Percentiles rank a stretch among this genome's conserved stretches.
phyloP scores from a whole-genome alignment of 2,888 invertebrate genomes.

The Pseudococcus viburni region DNA sequence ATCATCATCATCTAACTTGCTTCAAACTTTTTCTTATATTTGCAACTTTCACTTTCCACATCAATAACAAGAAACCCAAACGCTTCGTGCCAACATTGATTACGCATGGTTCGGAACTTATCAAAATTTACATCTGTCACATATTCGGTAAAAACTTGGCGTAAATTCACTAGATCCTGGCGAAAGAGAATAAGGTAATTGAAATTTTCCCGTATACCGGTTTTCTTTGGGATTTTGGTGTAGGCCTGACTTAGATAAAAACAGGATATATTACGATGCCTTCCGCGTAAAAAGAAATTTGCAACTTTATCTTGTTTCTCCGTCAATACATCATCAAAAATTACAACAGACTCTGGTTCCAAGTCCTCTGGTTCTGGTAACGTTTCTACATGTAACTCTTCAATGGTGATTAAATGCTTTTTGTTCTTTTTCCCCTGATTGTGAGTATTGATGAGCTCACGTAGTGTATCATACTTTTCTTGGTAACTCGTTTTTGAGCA shows the following conservation, averaged over 20 bases:
- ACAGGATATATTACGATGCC: conserved; percentile 70
- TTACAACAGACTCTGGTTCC: conserved; percentile 70
- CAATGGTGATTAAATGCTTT: conserved; percentile 67
- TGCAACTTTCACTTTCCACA: conserved; percentile 55
- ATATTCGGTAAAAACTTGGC: conserved; percentile 69
- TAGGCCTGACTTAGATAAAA: conserved; percentile 71
- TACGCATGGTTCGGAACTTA: conserved; percentile 70
- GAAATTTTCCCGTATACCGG: conserved; percentile 70
- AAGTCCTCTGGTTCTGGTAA: conserved; percentile 69
- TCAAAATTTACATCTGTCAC: conserved; percentile 62
- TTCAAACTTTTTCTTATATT: not conserved
- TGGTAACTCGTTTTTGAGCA: conserved; percentile 70
- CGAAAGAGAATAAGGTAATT: conserved; percentile 71
- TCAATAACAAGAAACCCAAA: conserved; percentile 63
- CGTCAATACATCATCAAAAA: conserved; percentile 71
- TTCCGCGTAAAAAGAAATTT: conserved; percentile 70
- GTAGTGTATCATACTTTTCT: too few relatives aligned
- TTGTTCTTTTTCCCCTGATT: conserved; percentile 56
- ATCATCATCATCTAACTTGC: not conserved
- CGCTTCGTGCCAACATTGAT: conserved; percentile 69
- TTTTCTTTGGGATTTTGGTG: conserved; percentile 70
- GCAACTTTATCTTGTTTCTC: conserved; percentile 70
- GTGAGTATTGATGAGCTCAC: conserved; percentile 67
- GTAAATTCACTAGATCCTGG: conserved; percentile 71
- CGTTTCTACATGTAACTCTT: conserved; percentile 61